phyloP scores from a whole-genome alignment of 2,797 vertebrate species.

The Sarcophilus harrisii region DNA sequence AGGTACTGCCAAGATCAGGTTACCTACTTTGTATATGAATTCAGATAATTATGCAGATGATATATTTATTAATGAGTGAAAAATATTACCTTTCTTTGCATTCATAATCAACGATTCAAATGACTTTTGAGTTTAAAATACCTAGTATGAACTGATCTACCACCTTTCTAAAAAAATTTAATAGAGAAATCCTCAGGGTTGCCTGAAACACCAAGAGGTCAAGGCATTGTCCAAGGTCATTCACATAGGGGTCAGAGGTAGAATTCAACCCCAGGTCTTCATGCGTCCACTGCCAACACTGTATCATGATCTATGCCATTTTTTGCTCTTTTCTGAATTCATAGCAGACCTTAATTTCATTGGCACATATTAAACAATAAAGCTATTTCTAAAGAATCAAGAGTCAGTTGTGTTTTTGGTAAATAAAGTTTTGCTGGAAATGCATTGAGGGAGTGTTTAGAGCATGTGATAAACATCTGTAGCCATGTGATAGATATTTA shows the following conservation, averaged over 20 bases:
- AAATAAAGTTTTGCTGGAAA: background rate
- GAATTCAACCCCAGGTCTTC: background rate
- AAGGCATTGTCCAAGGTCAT: background rate
- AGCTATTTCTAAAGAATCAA: background rate
- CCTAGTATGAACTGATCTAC: background rate
- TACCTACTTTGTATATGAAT: background rate
- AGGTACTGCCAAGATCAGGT: background rate
- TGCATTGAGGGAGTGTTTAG: background rate
- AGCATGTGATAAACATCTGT: background rate
- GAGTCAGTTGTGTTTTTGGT: background rate
- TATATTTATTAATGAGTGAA: background rate
- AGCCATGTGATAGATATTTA: background rate
- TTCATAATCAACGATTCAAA: background rate
- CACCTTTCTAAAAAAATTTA: background rate
- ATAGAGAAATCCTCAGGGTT: background rate
- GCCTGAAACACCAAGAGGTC: background rate
- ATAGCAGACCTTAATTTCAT: background rate
- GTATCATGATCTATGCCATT: background rate
- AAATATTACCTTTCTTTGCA: background rate
- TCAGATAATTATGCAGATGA: background rate
- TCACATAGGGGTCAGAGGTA: background rate
- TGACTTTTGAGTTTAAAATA: background rate
- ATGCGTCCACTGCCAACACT: background rate
- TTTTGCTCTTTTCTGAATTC: background rate
- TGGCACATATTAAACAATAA: background rate